Percentiles rank a stretch among this genome's conserved stretches.
Evolutionary conservation across 1,140 invertebrate genomes (phyloP).

Genomic region (Calycopis cecrops): DNA sequence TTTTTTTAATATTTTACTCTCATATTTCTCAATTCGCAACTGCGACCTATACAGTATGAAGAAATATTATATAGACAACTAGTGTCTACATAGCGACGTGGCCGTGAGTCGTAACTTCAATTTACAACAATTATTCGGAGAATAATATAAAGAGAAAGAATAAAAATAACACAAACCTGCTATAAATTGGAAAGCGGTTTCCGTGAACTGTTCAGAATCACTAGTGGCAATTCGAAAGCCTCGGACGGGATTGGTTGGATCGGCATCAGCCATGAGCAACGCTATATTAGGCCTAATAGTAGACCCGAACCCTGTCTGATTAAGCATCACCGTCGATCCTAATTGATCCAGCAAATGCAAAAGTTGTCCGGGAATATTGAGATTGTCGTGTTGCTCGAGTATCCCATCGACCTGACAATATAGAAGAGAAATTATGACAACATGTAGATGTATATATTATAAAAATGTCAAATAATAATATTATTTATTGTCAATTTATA

Average conservation of each 20-base stretch:
- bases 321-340: slow-evolving; percentile 44
- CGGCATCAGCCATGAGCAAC: slow-evolving; percentile 50
- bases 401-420: slow-evolving; percentile 53
- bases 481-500: no score
- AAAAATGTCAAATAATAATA: no score
- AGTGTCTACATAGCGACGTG: no score
- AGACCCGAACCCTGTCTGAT: slow-evolving; percentile 29
- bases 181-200: slow-evolving; percentile 49
- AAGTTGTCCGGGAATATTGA: slow-evolving; percentile 53
- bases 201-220: slow-evolving; percentile 39
- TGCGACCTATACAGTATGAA: no score
- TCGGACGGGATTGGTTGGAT: slow-evolving; percentile 35
- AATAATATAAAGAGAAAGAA: no score
- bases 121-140: no score
- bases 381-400: slow-evolving; percentile 37
- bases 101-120: no score
- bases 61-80: no score
- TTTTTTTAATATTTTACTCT: no score
- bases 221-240: slow-evolving; percentile 50
- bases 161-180: slow-evolving; percentile 29
- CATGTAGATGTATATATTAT: no score
- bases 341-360: slow-evolving; percentile 55
- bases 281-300: slow-evolving; percentile 55
- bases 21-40: no score
- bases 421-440: not conserved